These are phyloP conservation scores for Biston betularia DNA, from an alignment of 2,888 invertebrate genomes.

Conservation along the genomic window DNA sequence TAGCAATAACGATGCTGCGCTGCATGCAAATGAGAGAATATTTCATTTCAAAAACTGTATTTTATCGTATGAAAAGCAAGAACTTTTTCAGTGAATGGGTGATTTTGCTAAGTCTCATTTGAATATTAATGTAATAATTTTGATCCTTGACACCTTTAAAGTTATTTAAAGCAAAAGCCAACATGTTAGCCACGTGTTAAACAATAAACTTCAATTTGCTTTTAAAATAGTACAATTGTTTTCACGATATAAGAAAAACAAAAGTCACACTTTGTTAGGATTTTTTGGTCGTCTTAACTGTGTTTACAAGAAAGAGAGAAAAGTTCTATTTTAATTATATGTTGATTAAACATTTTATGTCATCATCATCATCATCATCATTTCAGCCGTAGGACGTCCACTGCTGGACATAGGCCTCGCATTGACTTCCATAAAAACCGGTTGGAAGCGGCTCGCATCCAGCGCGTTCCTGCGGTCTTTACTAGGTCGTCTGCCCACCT, in stretches of 20 bases:
- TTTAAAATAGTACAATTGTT: not conserved
- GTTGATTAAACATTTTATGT: no score
- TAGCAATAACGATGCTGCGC: conserved; percentile 43
- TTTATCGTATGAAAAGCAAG: conserved; percentile 41
- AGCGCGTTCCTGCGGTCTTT: no score
- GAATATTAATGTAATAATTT: conserved; percentile 25
- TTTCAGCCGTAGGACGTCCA: no score
- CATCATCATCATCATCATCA: no score
- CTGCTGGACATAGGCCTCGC: no score
- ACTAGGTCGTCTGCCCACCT: no score
- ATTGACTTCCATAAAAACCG: no score
- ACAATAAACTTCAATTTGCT: not conserved
- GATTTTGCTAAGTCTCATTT: conserved; percentile 38
- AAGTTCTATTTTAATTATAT: no score
- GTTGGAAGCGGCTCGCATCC: no score
- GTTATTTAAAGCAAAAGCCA: conserved; percentile 11
- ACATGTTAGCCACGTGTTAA: not conserved
- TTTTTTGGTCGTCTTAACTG: not conserved
- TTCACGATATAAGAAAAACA: not conserved
- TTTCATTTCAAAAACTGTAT: conserved; percentile 44
- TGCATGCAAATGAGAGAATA: conserved; percentile 52
- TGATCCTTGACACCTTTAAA: conserved; percentile 12
- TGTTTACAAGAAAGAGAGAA: no score
- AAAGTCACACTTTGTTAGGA: not conserved
- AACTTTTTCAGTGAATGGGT: conserved; percentile 40